A percentile compares a stretch with the other conserved stretches of the same genome.
Conservation (phyloP, 2,797 vertebrate species). For the Rallus crepitans region DNA sequence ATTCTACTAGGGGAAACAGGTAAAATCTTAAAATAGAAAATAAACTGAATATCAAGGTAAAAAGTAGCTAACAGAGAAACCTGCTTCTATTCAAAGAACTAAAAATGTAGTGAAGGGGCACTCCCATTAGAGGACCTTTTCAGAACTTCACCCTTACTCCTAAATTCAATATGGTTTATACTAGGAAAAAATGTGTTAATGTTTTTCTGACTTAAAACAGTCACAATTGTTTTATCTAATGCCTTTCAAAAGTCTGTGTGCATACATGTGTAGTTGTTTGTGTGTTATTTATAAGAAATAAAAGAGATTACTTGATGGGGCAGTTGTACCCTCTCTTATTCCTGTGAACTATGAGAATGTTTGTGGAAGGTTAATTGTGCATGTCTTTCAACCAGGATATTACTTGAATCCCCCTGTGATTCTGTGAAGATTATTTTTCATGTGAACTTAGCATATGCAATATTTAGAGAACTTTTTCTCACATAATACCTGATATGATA, state of each 20-base stretch:
- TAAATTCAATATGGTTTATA: background rate
- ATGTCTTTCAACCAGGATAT: rapidly evolving
- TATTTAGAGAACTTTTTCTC: background rate
- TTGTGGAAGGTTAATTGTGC: background rate
- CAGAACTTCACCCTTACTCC: background rate
- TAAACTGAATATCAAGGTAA: background rate
- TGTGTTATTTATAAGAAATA: background rate
- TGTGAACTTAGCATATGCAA: rapidly evolving
- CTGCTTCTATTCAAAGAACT: background rate
- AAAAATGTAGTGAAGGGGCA: background rate
- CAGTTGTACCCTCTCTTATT: background rate
- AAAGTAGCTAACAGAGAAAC: background rate
- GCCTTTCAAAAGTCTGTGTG: background rate
- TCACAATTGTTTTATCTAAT: background rate
- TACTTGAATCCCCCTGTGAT: background rate
- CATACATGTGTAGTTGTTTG: background rate
- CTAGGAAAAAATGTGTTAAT: background rate
- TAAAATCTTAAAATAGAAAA: background rate
- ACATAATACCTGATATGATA: background rate
- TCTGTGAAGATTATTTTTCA: background rate
- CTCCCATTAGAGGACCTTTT: background rate
- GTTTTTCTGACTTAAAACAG: background rate
- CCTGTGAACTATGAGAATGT: background rate
- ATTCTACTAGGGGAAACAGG: background rate
- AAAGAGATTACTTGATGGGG: background rate